Evolutionary conservation across 2,113 vertebrate species (phyloP).

Genomic region (Procavia capensis): DNA sequence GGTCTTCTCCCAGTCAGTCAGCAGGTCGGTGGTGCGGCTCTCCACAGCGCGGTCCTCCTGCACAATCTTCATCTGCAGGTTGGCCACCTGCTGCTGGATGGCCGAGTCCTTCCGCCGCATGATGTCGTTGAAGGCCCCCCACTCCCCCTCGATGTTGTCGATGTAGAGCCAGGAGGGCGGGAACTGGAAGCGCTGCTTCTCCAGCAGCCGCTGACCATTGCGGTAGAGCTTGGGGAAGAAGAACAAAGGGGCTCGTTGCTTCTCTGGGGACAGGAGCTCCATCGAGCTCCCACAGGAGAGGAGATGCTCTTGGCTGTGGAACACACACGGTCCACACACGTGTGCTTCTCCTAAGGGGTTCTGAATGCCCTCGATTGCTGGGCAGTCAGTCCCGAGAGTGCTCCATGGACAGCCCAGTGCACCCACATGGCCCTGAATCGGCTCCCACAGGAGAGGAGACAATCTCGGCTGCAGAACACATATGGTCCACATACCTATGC

Average conservation of each 20-base stretch:
- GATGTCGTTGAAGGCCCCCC: constrained; percentile 99
- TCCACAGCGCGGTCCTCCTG: constrained; percentile 99
- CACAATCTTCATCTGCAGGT: constrained; percentile 99
- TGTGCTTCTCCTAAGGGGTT: no score
- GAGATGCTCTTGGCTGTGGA: fast-evolving
- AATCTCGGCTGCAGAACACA: no score
- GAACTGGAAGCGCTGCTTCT: constrained; percentile 99
- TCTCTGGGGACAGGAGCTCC: not conserved
- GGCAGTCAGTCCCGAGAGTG: fast-evolving
- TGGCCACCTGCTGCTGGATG: constrained; percentile 99
- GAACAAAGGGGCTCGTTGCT: fast-evolving
- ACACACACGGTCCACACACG: fast-evolving
- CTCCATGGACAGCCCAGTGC: fast-evolving
- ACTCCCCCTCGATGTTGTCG: constrained; percentile 99
- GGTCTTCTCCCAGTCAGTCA: constrained; percentile 98
- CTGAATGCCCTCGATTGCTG: fast-evolving
- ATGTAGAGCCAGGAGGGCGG: constrained; percentile 99
- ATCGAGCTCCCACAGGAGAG: fast-evolving
- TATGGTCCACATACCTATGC: no score
- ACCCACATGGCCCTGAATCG: fast-evolving
- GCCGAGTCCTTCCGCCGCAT: constrained; percentile 99
- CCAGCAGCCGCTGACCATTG: constrained; percentile 97
- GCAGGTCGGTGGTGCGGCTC: constrained; percentile 95
- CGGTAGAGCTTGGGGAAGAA: constrained; percentile 93
- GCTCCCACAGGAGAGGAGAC: no score